Evolutionary conservation across 2,797 vertebrate species (phyloP).

Genomic region (Poecilia wingei): DNA sequence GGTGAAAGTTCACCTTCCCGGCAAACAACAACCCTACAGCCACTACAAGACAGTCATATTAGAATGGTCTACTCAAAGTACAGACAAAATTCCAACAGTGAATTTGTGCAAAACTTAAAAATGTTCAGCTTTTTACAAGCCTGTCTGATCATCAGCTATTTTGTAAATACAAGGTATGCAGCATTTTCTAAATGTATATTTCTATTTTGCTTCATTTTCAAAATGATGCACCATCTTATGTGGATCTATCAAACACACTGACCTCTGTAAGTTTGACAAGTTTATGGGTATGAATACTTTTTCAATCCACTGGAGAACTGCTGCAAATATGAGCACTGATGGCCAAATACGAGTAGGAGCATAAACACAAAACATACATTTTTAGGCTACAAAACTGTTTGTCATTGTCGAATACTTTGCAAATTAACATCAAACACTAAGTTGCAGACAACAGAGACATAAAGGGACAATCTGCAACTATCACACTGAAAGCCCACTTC

Average conservation of each 20-base stretch:
- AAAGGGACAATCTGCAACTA: slow-evolving; percentile 5
- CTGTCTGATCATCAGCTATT: background rate
- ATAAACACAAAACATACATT: background rate
- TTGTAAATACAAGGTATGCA: background rate
- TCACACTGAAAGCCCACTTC: slow-evolving; percentile 7
- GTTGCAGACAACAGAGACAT: slow-evolving; percentile 11
- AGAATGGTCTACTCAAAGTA: background rate
- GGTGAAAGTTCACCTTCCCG: background rate
- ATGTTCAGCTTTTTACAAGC: background rate
- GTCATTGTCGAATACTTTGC: background rate
- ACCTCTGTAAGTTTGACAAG: background rate
- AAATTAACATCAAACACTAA: background rate
- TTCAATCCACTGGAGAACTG: background rate
- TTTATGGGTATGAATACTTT: background rate
- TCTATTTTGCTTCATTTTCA: background rate
- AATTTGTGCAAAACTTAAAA: background rate
- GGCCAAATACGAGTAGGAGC: background rate
- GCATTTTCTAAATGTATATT: background rate
- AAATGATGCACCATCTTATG: background rate
- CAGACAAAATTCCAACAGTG: background rate
- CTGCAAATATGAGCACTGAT: background rate
- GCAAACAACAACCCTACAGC: background rate
- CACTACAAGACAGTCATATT: background rate
- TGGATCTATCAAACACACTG: background rate
- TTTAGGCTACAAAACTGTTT: background rate